Evolutionary conservation across 2,888 invertebrate species (phyloP).

Genomic region (Chesias legatella): DNA sequence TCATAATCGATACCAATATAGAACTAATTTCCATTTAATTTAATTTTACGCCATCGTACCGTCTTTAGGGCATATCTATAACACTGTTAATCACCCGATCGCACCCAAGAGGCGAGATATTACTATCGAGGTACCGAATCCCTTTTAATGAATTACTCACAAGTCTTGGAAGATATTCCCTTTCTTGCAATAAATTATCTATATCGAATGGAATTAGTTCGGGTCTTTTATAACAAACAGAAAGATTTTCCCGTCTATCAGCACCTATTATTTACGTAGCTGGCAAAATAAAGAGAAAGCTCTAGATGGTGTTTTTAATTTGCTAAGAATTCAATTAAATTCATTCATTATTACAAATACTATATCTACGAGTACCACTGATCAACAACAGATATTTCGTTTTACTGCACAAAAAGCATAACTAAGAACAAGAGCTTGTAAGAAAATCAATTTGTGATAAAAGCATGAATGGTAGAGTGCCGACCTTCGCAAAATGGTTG

Average conservation of each 20-base stretch:
- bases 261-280: too few relatives aligned
- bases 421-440: background rate
- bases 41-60: slow-evolving; percentile 42
- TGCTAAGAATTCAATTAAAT: too few relatives aligned
- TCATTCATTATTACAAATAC: too few relatives aligned
- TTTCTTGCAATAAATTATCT: slow-evolving; percentile 13
- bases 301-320: too few relatives aligned
- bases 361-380: slow-evolving; percentile 3
- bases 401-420: background rate
- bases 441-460: slow-evolving; percentile 13
- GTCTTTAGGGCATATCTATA: slow-evolving; percentile 24
- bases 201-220: slow-evolving; percentile 2
- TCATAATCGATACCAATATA: slow-evolving; percentile 28
- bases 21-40: slow-evolving; percentile 43
- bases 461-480: slow-evolving; percentile 9
- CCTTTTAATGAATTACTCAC: slow-evolving; percentile 31
- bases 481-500: slow-evolving; percentile 31
- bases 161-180: slow-evolving; percentile 26
- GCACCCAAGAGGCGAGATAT: slow-evolving; percentile 41
- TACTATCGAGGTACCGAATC: slow-evolving; percentile 33
- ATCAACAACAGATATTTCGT: background rate
- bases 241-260: background rate
- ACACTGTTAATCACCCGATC: slow-evolving; percentile 50
- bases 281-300: too few relatives aligned
- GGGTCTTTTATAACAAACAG: background rate